These are phyloP conservation scores for Oceanodroma leucorhoa DNA, from an alignment of 2,797 vertebrate species.

Conservation along the genomic window DNA sequence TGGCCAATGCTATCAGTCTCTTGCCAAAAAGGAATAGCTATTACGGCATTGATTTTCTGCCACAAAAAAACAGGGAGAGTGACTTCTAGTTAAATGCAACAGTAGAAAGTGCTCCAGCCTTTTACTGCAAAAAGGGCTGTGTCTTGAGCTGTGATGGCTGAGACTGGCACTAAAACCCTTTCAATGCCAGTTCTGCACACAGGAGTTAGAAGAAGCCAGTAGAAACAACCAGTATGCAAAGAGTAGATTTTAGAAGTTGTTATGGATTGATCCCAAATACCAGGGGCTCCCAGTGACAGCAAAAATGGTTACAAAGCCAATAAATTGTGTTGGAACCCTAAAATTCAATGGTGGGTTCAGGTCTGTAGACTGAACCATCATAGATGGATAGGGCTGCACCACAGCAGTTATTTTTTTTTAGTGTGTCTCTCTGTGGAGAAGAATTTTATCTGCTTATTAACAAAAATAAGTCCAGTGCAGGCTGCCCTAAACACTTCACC, in stretches of 20 bases:
- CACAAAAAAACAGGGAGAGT: conserved; percentile 3
- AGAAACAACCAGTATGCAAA: not conserved
- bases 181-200: not conserved
- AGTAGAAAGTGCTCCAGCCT: conserved; percentile 31
- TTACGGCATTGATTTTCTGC: conserved; percentile 67
- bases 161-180: not conserved
- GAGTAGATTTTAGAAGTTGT: not conserved
- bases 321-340: not conserved
- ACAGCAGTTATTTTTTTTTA: not conserved
- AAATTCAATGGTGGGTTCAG: not conserved
- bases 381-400: not conserved
- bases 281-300: not conserved
- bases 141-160: not conserved
- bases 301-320: not conserved
- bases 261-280: not conserved
- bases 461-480: not conserved
- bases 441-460: not conserved
- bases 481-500: not conserved
- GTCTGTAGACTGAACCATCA: not conserved
- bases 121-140: not conserved
- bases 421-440: not conserved
- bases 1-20: conserved; percentile 59
- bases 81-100: conserved; percentile 63
- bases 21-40: conserved; percentile 68
- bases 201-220: not conserved